These are phyloP conservation scores for Epinotia bilunana DNA, from an alignment of 2,888 invertebrate species.

Conservation along the genomic window DNA sequence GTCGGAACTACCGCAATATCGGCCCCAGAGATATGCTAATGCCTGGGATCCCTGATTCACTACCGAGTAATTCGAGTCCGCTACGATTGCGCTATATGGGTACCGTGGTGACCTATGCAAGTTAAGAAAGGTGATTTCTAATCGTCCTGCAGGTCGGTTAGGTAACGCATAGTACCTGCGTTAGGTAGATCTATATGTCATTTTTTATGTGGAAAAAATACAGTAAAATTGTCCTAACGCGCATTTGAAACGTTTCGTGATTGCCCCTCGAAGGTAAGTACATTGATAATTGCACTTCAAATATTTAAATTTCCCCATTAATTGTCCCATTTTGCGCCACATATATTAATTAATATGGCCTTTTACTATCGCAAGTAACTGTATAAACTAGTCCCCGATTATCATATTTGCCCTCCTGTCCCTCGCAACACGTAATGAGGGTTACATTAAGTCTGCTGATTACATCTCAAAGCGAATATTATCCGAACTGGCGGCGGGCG, in stretches of 20 bases:
- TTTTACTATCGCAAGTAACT: no score
- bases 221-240: no score
- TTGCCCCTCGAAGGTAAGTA: no score
- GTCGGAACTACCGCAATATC: slow-evolving; percentile 33
- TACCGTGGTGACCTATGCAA: slow-evolving; percentile 7
- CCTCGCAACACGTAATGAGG: not conserved
- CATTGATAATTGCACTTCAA: no score
- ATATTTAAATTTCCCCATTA: no score
- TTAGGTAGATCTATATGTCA: no score
- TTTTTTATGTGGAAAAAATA: no score
- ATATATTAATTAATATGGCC: no score
- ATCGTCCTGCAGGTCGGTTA: no score
- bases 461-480: slow-evolving; percentile 16
- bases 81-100: slow-evolving; percentile 14
- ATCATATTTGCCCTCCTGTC: not conserved
- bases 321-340: no score
- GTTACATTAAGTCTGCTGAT: slow-evolving; percentile 2
- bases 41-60: slow-evolving; percentile 29
- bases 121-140: not conserved
- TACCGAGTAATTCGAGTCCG: slow-evolving; percentile 28
- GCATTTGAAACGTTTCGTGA: no score
- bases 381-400: not conserved
- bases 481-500: not conserved
- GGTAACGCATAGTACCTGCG: no score
- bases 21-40: slow-evolving; percentile 32